These are phyloP conservation scores for Esox masquinongy DNA, from an alignment of 2,797 vertebrate genomes.

Conservation along the genomic window DNA sequence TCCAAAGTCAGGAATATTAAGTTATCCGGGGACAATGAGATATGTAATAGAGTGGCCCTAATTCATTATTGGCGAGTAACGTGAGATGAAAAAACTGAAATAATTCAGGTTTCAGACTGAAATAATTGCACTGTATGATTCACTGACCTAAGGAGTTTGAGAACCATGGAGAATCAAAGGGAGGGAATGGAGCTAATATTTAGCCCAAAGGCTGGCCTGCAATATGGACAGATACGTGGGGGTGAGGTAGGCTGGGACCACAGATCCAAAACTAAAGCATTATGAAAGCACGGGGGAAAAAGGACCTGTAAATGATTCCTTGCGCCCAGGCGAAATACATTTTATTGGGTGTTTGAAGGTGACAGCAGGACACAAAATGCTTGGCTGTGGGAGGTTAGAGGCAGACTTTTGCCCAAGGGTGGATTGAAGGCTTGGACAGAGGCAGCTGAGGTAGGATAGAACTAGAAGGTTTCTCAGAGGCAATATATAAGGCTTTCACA, in stretches of 20 bases:
- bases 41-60: conserved; percentile 41
- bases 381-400: background rate
- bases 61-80: conserved; percentile 30
- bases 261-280: background rate
- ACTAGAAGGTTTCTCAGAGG: background rate
- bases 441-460: background rate
- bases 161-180: conserved; percentile 42
- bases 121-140: conserved; percentile 44
- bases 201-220: conserved; percentile 35
- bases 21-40: background rate
- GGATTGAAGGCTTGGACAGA: background rate
- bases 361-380: background rate
- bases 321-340: background rate
- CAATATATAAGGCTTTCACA: background rate
- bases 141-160: conserved; percentile 21
- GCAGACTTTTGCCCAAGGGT: too few relatives aligned
- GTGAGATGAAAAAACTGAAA: background rate
- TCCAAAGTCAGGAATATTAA: background rate
- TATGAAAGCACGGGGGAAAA: background rate
- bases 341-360: background rate
- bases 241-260: conserved; percentile 1
- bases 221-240: conserved; percentile 22
- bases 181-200: conserved; percentile 25
- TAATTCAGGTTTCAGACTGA: too few relatives aligned
- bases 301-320: too few relatives aligned